Evolutionary conservation across 2,797 vertebrate species (phyloP).

Genomic region (Centropyge bicolor): DNA sequence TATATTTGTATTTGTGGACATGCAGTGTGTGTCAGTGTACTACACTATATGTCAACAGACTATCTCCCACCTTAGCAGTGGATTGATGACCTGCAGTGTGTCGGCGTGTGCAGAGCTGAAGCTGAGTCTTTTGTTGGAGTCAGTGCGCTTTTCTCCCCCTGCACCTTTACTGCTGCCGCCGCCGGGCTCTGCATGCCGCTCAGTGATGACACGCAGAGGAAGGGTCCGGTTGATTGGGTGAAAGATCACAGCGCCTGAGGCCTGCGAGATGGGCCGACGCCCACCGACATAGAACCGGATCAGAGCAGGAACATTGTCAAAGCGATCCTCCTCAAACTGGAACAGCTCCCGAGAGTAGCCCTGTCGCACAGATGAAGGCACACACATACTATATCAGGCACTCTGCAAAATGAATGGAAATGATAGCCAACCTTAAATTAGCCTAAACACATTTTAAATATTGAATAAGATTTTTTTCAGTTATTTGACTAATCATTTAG

Average conservation of each 20-base stretch:
- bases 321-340: conserved; percentile 93
- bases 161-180: conserved; percentile 10
- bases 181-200: conserved; percentile 64
- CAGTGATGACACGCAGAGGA: conserved; percentile 84
- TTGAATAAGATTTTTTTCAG: no score
- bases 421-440: no score
- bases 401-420: neutral
- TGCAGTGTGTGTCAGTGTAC: conserved; percentile 3
- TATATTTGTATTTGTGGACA: neutral
- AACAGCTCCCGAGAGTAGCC: conserved; percentile 89
- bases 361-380: conserved; percentile 64
- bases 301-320: conserved; percentile 89
- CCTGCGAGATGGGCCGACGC: conserved; percentile 86
- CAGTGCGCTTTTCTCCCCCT: conserved; percentile 26
- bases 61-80: conserved; percentile 75
- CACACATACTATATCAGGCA: conserved; percentile 24
- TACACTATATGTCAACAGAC: neutral
- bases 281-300: conserved; percentile 88
- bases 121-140: conserved; percentile 81
- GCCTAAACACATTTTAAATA: no score
- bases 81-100: conserved; percentile 70
- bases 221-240: conserved; percentile 85
- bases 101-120: conserved; percentile 75
- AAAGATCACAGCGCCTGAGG: conserved; percentile 88
- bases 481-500: no score